Percentiles rank a stretch among this genome's conserved stretches.
Evolutionary conservation across 2,888 invertebrate genomes (phyloP).

Genomic region (Antheraea assamensis): DNA sequence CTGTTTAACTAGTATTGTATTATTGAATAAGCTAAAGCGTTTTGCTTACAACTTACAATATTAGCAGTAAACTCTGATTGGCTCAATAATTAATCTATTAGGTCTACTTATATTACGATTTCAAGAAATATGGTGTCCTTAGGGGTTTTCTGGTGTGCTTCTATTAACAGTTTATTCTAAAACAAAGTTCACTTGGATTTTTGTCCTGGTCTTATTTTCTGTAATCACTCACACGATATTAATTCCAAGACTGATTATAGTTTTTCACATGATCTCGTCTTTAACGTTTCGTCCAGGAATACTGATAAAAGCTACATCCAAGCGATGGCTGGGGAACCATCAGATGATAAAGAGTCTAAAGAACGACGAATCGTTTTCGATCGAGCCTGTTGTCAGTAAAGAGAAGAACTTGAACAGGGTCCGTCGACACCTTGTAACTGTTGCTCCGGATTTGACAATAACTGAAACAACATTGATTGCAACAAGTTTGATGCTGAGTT

Average conservation of each 20-base stretch:
- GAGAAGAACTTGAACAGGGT: constrained; percentile 74
- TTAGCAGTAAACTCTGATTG: constrained; percentile 20
- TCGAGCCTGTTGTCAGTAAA: constrained; percentile 74
- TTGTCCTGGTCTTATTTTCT: background rate
- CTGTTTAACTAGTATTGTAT: background rate
- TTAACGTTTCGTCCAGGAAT: constrained; percentile 13
- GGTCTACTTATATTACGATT: background rate
- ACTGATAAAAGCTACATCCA: constrained; percentile 63
- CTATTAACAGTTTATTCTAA: background rate
- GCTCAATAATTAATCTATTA: constrained; percentile 18
- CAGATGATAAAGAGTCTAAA: constrained; percentile 70
- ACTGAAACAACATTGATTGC: constrained; percentile 46
- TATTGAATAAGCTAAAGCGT: constrained; percentile 21
- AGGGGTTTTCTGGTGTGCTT: constrained; percentile 6
- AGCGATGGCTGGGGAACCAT: constrained; percentile 69
- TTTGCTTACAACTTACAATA: constrained; percentile 16
- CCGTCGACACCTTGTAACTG: constrained; percentile 74
- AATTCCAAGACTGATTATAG: constrained; percentile 9
- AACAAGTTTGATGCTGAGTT: background rate
- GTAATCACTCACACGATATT: constrained; percentile 9
- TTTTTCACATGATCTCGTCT: background rate
- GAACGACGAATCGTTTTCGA: constrained; percentile 58
- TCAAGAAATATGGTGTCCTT: constrained; percentile 2
- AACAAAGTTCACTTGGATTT: constrained; percentile 1
- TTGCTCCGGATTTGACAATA: constrained; percentile 63